A percentile compares a stretch with the other conserved stretches of the same genome.
phyloP scores from a whole-genome alignment of 1,140 invertebrate genomes.

The Leucophenga varia region DNA sequence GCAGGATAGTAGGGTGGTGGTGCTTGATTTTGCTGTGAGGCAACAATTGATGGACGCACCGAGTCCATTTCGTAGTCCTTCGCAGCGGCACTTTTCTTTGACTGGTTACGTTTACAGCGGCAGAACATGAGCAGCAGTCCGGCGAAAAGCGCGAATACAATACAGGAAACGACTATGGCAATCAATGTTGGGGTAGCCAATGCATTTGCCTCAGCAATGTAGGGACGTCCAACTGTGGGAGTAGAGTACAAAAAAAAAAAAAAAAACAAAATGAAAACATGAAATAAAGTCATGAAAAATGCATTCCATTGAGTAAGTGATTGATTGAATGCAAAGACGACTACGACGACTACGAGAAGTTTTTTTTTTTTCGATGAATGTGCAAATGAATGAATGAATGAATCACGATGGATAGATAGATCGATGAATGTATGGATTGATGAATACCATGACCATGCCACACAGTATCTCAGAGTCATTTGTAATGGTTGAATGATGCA shows the following conservation, averaged over 20 bases:
- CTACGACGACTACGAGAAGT: too few relatives aligned
- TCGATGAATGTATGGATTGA: slow-evolving; percentile 32
- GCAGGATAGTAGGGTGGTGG: slow-evolving; percentile 83
- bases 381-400: neutral
- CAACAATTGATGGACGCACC: slow-evolving; percentile 74
- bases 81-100: slow-evolving; percentile 73
- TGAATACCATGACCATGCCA: slow-evolving; percentile 8
- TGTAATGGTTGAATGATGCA: slow-evolving; percentile 51
- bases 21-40: slow-evolving; percentile 72
- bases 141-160: slow-evolving; percentile 76
- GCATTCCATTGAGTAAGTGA: slow-evolving; percentile 16
- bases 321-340: too few relatives aligned
- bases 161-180: slow-evolving; percentile 77
- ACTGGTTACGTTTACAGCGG: slow-evolving; percentile 79
- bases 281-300: slow-evolving; percentile 50
- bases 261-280: slow-evolving; percentile 14
- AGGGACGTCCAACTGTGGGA: slow-evolving; percentile 71
- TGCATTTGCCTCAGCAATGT: slow-evolving; percentile 74
- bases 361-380: neutral
- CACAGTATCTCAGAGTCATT: too few relatives aligned
- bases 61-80: slow-evolving; percentile 91
- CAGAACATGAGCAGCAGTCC: slow-evolving; percentile 81
- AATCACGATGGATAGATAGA: neutral
- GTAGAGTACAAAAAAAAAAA: slow-evolving; percentile 4
- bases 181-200: slow-evolving; percentile 77